A percentile compares a stretch with the other conserved stretches of the same genome.
These are phyloP conservation scores for Alectoris magna DNA, from an alignment of 2,797 vertebrate genomes.

Conservation along the genomic window DNA sequence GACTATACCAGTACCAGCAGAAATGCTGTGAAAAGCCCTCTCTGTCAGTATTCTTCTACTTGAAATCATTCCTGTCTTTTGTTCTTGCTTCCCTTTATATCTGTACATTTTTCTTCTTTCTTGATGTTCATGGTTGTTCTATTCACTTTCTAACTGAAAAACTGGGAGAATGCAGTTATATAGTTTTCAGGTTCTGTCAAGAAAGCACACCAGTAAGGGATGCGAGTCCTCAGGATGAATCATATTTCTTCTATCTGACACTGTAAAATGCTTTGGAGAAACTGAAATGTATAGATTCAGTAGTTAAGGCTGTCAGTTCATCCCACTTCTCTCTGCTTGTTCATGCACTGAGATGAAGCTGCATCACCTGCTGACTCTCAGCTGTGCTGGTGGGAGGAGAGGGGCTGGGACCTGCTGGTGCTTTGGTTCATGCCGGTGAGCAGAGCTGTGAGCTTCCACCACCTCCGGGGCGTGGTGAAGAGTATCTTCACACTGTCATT, in stretches of 20 bases:
- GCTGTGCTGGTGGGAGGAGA: neutral
- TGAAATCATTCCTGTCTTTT: neutral
- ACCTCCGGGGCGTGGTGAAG: neutral
- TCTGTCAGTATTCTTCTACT: neutral
- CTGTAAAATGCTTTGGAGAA: neutral
- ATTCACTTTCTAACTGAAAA: neutral
- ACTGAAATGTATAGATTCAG: neutral
- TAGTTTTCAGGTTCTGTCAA: neutral
- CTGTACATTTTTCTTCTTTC: neutral
- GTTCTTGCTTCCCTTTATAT: neutral
- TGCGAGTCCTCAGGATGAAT: conserved; percentile 30
- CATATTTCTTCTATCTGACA: neutral
- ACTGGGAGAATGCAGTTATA: neutral
- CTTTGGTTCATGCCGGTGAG: neutral
- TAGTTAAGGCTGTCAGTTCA: neutral
- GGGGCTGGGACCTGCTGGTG: neutral
- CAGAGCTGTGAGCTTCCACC: neutral
- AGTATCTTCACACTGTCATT: neutral
- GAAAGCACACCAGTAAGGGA: neutral
- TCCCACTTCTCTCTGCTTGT: neutral
- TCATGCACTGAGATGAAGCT: neutral
- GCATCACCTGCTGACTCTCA: neutral
- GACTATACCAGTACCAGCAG: neutral
- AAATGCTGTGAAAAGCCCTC: neutral
- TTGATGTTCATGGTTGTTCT: neutral